Conservation (phyloP, 2,113 vertebrate species). For the Phocoena phocoena region DNA sequence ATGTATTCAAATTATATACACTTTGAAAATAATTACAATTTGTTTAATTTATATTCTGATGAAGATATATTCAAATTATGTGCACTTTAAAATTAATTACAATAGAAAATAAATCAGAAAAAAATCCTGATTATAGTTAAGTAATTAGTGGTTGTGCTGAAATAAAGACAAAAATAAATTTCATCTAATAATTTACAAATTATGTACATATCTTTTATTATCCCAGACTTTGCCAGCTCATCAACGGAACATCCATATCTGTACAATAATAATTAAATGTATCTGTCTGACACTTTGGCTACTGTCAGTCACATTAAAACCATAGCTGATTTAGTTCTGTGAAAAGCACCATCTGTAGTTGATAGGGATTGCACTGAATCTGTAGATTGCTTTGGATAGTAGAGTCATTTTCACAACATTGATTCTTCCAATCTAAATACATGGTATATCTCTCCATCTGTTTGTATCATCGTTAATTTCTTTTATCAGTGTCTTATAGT, state of each 20-base stretch:
- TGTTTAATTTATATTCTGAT: slow-evolving; percentile 14
- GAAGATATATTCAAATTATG: slow-evolving; percentile 26
- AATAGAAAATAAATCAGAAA: slow-evolving; percentile 9
- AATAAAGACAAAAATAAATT: slow-evolving; percentile 37
- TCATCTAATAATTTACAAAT: slow-evolving; percentile 16
- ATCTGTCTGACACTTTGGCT: slow-evolving; percentile 10
- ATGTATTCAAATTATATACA: slow-evolving; percentile 1
- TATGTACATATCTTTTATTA: not conserved
- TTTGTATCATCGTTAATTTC: too few species aligned
- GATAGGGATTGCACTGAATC: too few species aligned
- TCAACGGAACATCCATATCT: not conserved
- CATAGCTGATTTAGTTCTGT: not conserved
- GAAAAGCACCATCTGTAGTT: too few species aligned
- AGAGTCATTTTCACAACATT: too few species aligned
- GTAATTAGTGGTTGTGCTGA: not conserved
- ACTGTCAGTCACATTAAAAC: slow-evolving; percentile 35
- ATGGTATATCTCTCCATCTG: too few species aligned
- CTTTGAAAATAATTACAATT: slow-evolving; percentile 33
- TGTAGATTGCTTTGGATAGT: too few species aligned
- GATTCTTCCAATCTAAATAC: too few species aligned
- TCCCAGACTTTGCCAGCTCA: not conserved
- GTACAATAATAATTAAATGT: not conserved
- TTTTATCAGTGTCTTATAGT: too few species aligned
- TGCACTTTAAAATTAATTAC: slow-evolving; percentile 6
- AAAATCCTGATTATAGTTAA: slow-evolving; percentile 37